Evolutionary conservation across 1,140 invertebrate genomes (phyloP).

Genomic region (Pogonomyrmex barbatus): DNA sequence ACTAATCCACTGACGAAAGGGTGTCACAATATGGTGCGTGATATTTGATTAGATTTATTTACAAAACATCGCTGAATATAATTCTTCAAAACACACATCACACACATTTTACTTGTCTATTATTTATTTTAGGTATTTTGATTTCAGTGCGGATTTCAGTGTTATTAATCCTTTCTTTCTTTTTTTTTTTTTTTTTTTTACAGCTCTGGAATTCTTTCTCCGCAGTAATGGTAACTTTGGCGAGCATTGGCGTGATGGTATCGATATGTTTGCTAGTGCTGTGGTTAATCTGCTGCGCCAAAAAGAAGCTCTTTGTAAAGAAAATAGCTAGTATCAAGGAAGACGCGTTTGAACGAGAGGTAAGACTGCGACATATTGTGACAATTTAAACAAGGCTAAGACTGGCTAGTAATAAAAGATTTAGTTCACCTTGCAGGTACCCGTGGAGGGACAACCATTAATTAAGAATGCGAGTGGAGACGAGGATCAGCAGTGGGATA

Average conservation of each 20-base stretch:
- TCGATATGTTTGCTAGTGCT: slow-evolving; percentile 11
- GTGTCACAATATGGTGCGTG: slow-evolving; percentile 79
- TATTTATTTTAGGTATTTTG: too few species aligned
- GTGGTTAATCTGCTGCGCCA: slow-evolving; percentile 29
- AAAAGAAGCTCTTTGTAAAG: slow-evolving; percentile 39
- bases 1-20: slow-evolving; percentile 82
- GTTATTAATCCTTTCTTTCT: too few species aligned
- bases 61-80: neutral
- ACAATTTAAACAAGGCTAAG: neutral
- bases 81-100: neutral
- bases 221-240: slow-evolving; percentile 44
- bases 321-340: neutral
- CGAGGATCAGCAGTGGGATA: slow-evolving; percentile 60
- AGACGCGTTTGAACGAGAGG: slow-evolving; percentile 18
- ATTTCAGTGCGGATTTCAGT: neutral
- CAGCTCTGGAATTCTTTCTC: slow-evolving; percentile 57
- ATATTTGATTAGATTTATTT: neutral
- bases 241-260: slow-evolving; percentile 26
- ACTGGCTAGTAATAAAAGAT: neutral
- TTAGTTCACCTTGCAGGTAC: slow-evolving; percentile 19
- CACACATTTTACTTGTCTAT: neutral
- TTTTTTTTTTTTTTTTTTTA: neutral
- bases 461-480: slow-evolving; percentile 38
- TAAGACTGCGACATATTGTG: neutral
- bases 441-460: slow-evolving; percentile 23